Conservation (phyloP, 2,113 vertebrate species). For the Sander vitreus region DNA sequence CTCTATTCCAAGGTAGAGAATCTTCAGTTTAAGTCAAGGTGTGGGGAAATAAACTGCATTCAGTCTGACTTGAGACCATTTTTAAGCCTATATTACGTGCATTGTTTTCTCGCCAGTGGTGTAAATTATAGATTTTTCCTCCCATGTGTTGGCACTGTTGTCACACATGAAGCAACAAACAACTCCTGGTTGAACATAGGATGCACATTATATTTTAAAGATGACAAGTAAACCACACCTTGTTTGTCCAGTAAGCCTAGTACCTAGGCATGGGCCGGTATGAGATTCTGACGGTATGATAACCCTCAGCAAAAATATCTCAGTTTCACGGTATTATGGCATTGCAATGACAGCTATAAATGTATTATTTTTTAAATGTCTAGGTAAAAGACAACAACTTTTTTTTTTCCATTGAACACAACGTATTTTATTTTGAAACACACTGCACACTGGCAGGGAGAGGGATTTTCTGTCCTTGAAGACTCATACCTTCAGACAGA, state of each 20-base stretch:
- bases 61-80: neutral
- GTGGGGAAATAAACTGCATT: neutral
- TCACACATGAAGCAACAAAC: constrained; percentile 15
- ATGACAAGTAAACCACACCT: neutral
- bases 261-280: too few species aligned
- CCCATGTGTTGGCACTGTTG: constrained; percentile 1
- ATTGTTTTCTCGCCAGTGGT: neutral
- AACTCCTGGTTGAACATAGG: neutral
- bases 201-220: neutral
- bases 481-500: too few species aligned
- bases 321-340: too few species aligned
- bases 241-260: neutral
- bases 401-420: too few species aligned
- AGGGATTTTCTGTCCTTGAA: too few species aligned
- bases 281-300: too few species aligned
- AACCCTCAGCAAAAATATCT: too few species aligned
- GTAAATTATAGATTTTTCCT: neutral
- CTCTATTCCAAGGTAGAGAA: neutral
- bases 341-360: too few species aligned
- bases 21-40: neutral
- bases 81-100: neutral
- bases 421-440: too few species aligned
- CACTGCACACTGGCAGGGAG: too few species aligned
- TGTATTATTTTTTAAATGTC: too few species aligned
- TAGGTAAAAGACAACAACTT: too few species aligned